Evolutionary conservation across 1,140 invertebrate species (phyloP).

Genomic region (Aporrectodea caliginosa): DNA sequence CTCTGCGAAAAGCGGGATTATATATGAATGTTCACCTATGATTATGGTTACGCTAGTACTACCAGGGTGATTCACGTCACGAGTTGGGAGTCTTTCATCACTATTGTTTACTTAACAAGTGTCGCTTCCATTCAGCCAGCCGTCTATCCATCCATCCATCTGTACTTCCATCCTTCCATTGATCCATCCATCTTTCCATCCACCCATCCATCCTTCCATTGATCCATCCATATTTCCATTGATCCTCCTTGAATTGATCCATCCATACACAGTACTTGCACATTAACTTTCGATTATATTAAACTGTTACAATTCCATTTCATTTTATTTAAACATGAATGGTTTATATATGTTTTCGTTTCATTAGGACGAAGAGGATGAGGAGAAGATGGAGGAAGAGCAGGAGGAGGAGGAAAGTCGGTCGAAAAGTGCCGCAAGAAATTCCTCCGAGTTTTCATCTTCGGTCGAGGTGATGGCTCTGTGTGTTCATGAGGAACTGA

Average conservation of each 20-base stretch:
- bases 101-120: neutral
- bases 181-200: constrained; percentile 1
- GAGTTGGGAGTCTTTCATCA: neutral
- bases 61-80: neutral
- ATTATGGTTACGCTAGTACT: neutral
- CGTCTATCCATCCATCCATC: constrained; percentile 6
- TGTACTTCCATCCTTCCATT: neutral
- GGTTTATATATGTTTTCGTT: too few relatives aligned
- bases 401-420: too few relatives aligned
- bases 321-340: too few relatives aligned
- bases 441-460: neutral
- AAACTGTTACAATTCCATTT: too few relatives aligned
- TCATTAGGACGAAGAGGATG: too few relatives aligned
- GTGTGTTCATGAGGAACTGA: neutral
- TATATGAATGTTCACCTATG: neutral
- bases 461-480: neutral
- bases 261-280: too few relatives aligned
- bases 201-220: constrained; percentile 4
- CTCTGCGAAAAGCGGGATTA: neutral
- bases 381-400: too few relatives aligned
- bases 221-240: neutral
- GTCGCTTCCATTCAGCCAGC: neutral
- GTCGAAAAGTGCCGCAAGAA: too few relatives aligned
- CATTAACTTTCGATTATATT: too few relatives aligned
- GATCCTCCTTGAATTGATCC: neutral